Percentiles rank a stretch among this genome's conserved stretches.
Conservation (phyloP, 1,140 invertebrate species). For the Microplitis mediator region DNA sequence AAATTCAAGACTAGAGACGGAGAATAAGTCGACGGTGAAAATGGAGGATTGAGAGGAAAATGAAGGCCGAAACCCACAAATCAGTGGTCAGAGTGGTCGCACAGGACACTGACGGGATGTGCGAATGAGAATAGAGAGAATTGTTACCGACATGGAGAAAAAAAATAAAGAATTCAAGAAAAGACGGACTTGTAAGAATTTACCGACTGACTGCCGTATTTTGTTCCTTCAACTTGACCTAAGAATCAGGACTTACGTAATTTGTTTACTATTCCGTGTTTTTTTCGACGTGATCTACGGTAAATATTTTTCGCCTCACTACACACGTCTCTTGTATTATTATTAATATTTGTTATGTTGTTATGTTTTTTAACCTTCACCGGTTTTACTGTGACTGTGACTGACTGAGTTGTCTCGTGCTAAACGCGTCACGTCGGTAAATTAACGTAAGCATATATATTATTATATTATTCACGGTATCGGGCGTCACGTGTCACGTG, state of each 20-base stretch:
- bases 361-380: no score
- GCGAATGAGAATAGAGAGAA: not conserved
- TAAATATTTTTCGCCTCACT: no score
- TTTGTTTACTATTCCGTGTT: slow-evolving; percentile 14
- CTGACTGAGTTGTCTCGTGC: no score
- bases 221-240: slow-evolving; percentile 13
- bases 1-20: not conserved
- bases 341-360: no score
- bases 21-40: not conserved
- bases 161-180: not conserved
- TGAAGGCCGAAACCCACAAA: slow-evolving; percentile 9
- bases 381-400: no score
- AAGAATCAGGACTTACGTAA: slow-evolving; percentile 19
- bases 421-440: no score
- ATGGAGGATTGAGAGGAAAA: not conserved
- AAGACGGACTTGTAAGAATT: not conserved
- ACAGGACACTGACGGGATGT: not conserved
- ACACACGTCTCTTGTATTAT: no score
- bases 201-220: not conserved
- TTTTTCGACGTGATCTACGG: no score
- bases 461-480: no score
- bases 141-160: not conserved
- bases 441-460: no score
- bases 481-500: no score
- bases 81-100: not conserved